Base-by-base conservation (phyloP, 2,113 vertebrate genomes). In the Eurypyga helias region DNA sequence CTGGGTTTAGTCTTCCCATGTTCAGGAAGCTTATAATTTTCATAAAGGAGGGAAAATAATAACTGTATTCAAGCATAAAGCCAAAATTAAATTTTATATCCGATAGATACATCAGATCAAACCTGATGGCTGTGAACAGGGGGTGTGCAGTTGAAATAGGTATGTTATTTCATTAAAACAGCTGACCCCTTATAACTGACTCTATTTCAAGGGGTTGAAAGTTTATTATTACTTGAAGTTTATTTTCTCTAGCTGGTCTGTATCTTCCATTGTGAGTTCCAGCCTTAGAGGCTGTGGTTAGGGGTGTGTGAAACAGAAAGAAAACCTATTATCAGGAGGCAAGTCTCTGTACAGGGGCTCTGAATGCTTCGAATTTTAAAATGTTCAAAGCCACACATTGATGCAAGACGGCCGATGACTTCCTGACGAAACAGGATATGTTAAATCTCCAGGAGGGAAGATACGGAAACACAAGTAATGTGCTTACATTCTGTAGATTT, bases 51-150 rank as follows among this genome's bases (percentile, higher is more conserved):
- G 3, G 41, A 11, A 76, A 83, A 60, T 11, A 26, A 10, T 26
- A 41, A n/a, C 24, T 25, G 23, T 26, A 12, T 36, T 85, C 16
- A 43, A 64, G 23, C 15, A 11, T 69, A 31, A 90, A 67, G 4
- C 1, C 20, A 20, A 83, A 76, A 33, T 18, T 46, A 43, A 10
- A 23, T 43, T 43, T 72, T 67, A 6, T 51, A n/a, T 9, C 65
- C 23, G 25, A 1, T 33, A 12, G 29, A 11, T 58, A 6, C 0
- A 13, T 15, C 28, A 17, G 43, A 41, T 43, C 2, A 5, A n/a
- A 10, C 75, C 29, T 29, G 34, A 38, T 23, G 11, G 10, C 24
- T 31, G 54, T 24, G 67, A 80, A 80, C 49, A 48, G 5, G 2
- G 3, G 1, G 6, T 26, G 23, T 43, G 24, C 34, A 28, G 23